Evolutionary conservation across 2,888 invertebrate species (phyloP).

Genomic region (Pristionchus entomophagus): DNA sequence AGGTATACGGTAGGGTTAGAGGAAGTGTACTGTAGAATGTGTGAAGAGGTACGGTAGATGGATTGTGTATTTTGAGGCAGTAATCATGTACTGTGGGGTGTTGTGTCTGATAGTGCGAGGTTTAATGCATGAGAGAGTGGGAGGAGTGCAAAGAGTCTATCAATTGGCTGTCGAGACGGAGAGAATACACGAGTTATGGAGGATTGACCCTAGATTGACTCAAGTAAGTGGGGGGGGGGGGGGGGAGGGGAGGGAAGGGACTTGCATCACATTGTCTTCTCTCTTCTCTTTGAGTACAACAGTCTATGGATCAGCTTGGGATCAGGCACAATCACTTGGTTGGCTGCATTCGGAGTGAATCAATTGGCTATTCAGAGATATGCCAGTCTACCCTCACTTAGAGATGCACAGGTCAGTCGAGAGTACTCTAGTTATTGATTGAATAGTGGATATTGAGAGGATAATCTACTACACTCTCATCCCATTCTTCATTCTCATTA

Average conservation of each 20-base stretch:
- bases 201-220: constrained; percentile 59
- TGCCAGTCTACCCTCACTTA: constrained; percentile 64
- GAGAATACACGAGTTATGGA: constrained; percentile 59
- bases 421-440: too few relatives aligned
- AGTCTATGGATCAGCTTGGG: constrained; percentile 68
- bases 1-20: constrained; percentile 47
- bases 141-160: constrained; percentile 62
- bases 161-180: constrained; percentile 64
- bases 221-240: too few relatives aligned
- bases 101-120: constrained; percentile 63
- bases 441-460: constrained; percentile 43
- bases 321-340: constrained; percentile 68
- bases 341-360: constrained; percentile 70
- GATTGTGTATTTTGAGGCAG: constrained; percentile 55
- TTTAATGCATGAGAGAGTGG: constrained; percentile 63
- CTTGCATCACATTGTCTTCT: too few relatives aligned
- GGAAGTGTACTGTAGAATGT: not conserved
- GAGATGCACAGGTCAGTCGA: constrained; percentile 56
- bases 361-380: constrained; percentile 71
- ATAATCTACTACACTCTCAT: constrained; percentile 65
- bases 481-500: constrained; percentile 66
- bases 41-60: not conserved
- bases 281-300: constrained; percentile 69
- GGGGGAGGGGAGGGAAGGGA: too few relatives aligned
- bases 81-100: constrained; percentile 70